Percentiles rank a stretch among this genome's conserved stretches.
Conservation (phyloP, 2,113 vertebrate genomes). For the Amazona vittata region DNA sequence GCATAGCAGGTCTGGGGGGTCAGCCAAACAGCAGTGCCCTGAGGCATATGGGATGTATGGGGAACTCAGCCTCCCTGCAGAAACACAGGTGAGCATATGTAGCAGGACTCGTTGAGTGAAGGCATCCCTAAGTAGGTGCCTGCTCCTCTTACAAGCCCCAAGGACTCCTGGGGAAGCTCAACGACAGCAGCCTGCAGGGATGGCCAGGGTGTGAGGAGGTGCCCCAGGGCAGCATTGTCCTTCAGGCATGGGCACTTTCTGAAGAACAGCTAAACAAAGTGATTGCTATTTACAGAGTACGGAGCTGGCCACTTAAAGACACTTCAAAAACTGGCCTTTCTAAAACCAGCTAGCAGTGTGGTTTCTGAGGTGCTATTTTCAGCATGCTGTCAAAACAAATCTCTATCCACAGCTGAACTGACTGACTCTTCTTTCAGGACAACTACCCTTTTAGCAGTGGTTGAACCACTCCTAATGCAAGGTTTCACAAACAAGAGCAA, state of each 20-base stretch:
- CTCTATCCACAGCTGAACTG: conserved; percentile 1
- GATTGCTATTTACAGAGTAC: not conserved
- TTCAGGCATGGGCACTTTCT: not conserved
- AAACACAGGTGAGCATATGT: not conserved
- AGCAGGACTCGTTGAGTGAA: not conserved
- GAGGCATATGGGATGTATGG: not conserved
- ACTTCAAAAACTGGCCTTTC: not conserved
- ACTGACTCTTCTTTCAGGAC: conserved; percentile 27
- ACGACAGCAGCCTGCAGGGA: not conserved
- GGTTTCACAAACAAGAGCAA: not conserved
- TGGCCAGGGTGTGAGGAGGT: not conserved
- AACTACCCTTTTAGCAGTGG: not conserved
- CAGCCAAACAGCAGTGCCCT: not conserved
- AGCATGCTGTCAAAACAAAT: conserved; percentile 48
- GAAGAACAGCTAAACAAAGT: not conserved
- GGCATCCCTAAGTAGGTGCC: not conserved
- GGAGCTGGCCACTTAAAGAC: not conserved
- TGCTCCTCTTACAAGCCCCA: not conserved
- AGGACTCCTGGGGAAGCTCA: not conserved
- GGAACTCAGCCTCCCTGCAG: not conserved
- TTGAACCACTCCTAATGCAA: not conserved
- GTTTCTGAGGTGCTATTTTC: conserved; percentile 47
- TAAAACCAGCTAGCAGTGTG: not conserved
- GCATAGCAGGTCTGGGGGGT: not conserved
- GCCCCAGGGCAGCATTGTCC: not conserved